phyloP scores from a whole-genome alignment of 2,113 vertebrate species.

The Eptesicus fuscus region DNA sequence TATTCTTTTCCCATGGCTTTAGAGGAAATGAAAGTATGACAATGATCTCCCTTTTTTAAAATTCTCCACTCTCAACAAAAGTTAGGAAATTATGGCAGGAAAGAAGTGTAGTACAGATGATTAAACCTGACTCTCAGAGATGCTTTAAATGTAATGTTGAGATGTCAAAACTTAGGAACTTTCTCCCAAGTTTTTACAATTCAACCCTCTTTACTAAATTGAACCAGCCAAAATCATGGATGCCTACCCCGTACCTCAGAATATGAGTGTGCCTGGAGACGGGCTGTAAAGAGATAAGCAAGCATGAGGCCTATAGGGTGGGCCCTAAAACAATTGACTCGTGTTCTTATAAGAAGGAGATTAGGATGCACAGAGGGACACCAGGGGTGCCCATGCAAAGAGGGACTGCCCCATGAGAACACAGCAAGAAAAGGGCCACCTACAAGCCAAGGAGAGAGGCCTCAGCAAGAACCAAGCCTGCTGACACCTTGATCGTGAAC shows the following conservation, averaged over 20 bases:
- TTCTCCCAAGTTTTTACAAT: slow-evolving; percentile 1
- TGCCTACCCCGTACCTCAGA: neutral
- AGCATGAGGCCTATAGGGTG: neutral
- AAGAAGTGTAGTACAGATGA: neutral
- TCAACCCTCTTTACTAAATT: neutral
- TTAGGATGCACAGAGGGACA: neutral
- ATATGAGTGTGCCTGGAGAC: neutral
- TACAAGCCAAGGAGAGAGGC: neutral
- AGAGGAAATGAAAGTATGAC: slow-evolving; percentile 2
- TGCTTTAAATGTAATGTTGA: neutral
- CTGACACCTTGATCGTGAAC: neutral
- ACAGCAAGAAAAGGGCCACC: neutral
- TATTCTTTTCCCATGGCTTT: neutral
- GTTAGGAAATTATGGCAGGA: neutral
- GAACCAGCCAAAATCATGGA: neutral
- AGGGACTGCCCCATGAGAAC: neutral
- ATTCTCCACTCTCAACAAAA: neutral
- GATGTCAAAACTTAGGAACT: neutral
- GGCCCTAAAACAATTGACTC: neutral
- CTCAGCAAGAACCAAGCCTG: neutral
- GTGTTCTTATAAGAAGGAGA: neutral
- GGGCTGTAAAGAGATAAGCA: neutral
- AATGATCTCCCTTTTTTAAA: neutral
- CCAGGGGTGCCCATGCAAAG: neutral
- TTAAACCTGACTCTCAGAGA: neutral